Percentiles rank a stretch among this genome's conserved stretches.
Conservation (phyloP, 2,888 invertebrate genomes). For the Acholoe squamosa region DNA sequence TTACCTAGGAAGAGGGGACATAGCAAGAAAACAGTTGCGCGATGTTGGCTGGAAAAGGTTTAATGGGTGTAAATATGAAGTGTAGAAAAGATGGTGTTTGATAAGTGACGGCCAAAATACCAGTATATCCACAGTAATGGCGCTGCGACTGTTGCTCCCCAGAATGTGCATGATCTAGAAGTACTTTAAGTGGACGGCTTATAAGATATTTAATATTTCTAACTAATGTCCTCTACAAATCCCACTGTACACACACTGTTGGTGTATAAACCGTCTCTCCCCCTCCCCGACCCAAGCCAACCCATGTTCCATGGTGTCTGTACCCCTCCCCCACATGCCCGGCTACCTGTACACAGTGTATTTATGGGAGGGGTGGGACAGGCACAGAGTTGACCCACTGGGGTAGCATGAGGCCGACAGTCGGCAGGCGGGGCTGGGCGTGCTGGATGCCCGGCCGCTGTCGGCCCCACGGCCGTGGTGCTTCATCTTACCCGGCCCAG, state of each 20-base stretch:
- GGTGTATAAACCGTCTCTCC: background rate
- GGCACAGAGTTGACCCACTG: background rate
- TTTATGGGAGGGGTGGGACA: conserved; percentile 2
- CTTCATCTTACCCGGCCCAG: background rate
- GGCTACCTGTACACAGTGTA: background rate
- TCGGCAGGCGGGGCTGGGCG: background rate
- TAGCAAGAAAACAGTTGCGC: too few species aligned
- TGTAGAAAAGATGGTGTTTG: too few species aligned
- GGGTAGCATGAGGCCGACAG: background rate
- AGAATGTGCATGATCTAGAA: too few species aligned
- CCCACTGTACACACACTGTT: background rate
- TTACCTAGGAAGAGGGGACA: too few species aligned
- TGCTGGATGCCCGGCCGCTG: conserved; percentile 34
- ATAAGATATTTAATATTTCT: too few species aligned
- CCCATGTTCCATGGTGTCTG: background rate
- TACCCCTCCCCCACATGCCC: background rate
- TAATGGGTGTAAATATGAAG: too few species aligned
- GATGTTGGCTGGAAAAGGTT: too few species aligned
- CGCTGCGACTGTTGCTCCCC: too few species aligned
- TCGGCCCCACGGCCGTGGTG: background rate
- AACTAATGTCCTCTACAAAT: too few species aligned
- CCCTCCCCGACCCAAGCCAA: background rate
- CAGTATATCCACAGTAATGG: too few species aligned
- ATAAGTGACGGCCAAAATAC: too few species aligned
- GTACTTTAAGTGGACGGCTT: too few species aligned